Evolutionary conservation across 2,797 vertebrate genomes (phyloP).

Genomic region (Leptatherina wallacei): DNA sequence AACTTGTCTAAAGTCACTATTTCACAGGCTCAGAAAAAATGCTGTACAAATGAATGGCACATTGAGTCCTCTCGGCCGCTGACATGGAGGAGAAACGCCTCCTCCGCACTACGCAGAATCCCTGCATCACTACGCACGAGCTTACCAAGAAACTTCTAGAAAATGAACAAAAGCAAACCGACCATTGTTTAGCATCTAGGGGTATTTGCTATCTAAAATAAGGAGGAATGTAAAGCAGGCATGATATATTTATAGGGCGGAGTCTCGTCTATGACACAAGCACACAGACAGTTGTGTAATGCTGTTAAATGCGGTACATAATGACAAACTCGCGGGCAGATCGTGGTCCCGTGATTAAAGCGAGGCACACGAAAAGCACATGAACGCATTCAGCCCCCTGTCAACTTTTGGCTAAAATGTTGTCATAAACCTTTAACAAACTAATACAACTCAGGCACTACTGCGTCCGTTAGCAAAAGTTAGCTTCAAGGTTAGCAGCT

Average conservation of each 20-base stretch:
- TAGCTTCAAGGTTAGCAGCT: slow-evolving; percentile 13
- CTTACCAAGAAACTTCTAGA: slow-evolving; percentile 23
- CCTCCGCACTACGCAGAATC: slow-evolving; percentile 3
- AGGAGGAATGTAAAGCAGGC: accelerated
- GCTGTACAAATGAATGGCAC: not conserved
- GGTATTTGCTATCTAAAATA: accelerated
- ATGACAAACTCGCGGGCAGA: not conserved
- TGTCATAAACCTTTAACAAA: not conserved
- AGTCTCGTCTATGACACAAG: not conserved
- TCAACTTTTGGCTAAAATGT: not conserved
- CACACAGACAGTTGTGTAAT: slow-evolving; percentile 38
- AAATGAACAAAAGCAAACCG: not conserved
- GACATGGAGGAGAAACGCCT: not conserved
- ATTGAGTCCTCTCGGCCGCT: not conserved
- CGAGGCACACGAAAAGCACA: too few species aligned
- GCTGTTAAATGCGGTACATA: accelerated
- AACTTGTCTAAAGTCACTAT: not conserved
- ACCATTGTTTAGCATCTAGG: not conserved
- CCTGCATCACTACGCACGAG: not conserved
- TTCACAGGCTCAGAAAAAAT: not conserved
- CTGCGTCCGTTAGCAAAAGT: not conserved
- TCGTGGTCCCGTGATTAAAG: not conserved
- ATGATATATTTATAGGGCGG: not conserved
- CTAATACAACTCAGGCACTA: not conserved
- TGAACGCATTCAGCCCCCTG: accelerated